phyloP scores from a whole-genome alignment of 2,888 invertebrate genomes.

The Meganola albula region DNA sequence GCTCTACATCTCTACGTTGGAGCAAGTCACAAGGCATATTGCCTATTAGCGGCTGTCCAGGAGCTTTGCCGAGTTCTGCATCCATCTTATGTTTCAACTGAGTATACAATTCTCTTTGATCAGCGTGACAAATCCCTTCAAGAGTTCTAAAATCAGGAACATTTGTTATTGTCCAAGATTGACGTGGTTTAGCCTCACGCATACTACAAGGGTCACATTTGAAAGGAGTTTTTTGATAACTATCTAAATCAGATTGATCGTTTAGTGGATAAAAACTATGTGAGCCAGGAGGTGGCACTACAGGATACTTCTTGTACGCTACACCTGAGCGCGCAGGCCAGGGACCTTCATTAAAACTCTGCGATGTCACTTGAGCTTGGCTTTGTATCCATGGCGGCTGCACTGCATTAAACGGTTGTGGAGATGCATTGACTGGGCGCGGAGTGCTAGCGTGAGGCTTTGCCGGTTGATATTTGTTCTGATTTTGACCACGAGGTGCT shows the following conservation, averaged over 20 bases:
- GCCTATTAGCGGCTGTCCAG: constrained; percentile 56
- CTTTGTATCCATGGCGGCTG: constrained; percentile 69
- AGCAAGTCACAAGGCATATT: constrained; percentile 58
- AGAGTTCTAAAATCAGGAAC: constrained; percentile 61
- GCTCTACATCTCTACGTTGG: constrained; percentile 65
- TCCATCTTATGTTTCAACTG: constrained; percentile 71
- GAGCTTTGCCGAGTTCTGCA: constrained; percentile 64
- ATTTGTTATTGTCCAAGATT: constrained; percentile 73
- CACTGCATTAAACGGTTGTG: constrained; percentile 59
- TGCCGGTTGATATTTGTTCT: constrained; percentile 57
- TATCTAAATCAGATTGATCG: constrained; percentile 59
- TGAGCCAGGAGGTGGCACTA: constrained; percentile 53
- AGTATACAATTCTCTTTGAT: constrained; percentile 63
- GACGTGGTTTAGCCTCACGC: constrained; percentile 65
- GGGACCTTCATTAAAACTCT: constrained; percentile 56
- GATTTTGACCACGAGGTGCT: constrained; percentile 64
- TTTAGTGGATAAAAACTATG: constrained; percentile 62
- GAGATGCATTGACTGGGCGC: constrained; percentile 55
- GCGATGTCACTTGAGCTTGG: constrained; percentile 49
- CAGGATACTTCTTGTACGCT: constrained; percentile 62
- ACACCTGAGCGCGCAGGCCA: constrained; percentile 62
- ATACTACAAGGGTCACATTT: constrained; percentile 63
- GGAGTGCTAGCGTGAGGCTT: constrained; percentile 59
- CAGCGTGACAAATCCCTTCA: constrained; percentile 63
- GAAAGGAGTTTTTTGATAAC: constrained; percentile 56